phyloP scores from a whole-genome alignment of 2,888 invertebrate species.

The Ypsolopha scabrella region DNA sequence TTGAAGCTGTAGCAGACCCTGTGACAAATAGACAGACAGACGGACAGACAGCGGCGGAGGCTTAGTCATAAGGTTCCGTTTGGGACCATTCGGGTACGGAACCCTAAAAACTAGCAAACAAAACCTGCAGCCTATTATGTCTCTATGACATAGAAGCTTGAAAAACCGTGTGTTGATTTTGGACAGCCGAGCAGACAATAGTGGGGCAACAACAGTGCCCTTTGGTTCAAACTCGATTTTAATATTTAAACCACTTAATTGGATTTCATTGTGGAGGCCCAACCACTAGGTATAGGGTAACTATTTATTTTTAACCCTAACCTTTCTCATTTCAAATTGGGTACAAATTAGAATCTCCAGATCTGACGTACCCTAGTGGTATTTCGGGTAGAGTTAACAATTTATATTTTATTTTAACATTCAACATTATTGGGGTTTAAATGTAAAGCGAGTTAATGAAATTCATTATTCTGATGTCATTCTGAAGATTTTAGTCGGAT shows the following conservation, averaged over 20 bases:
- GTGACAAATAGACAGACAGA: too few relatives aligned
- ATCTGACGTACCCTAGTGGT: too few relatives aligned
- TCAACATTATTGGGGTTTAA: too few relatives aligned
- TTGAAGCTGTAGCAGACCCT: too few relatives aligned
- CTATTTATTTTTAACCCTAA: conserved; percentile 26
- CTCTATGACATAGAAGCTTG: neutral
- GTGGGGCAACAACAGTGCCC: conserved; percentile 65
- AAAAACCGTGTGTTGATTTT: too few relatives aligned
- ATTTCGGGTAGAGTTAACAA: neutral
- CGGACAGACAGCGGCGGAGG: too few relatives aligned
- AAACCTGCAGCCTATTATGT: neutral
- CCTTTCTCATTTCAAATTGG: neutral
- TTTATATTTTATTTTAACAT: conserved; percentile 6
- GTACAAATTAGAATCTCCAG: too few relatives aligned
- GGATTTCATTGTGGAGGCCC: conserved; percentile 58
- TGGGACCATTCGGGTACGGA: too few relatives aligned
- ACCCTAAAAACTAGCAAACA: too few relatives aligned
- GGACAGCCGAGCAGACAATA: conserved; percentile 40
- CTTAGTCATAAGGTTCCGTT: too few relatives aligned
- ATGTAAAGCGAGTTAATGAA: too few relatives aligned
- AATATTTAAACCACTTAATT: conserved; percentile 67
- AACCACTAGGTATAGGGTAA: conserved; percentile 30
- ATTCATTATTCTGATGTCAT: too few relatives aligned
- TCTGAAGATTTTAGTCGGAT: neutral
- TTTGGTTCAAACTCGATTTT: conserved; percentile 63